A percentile compares a stretch with the other conserved stretches of the same genome.
Conservation (phyloP, 2,888 invertebrate genomes). For the Erebia ligea region DNA sequence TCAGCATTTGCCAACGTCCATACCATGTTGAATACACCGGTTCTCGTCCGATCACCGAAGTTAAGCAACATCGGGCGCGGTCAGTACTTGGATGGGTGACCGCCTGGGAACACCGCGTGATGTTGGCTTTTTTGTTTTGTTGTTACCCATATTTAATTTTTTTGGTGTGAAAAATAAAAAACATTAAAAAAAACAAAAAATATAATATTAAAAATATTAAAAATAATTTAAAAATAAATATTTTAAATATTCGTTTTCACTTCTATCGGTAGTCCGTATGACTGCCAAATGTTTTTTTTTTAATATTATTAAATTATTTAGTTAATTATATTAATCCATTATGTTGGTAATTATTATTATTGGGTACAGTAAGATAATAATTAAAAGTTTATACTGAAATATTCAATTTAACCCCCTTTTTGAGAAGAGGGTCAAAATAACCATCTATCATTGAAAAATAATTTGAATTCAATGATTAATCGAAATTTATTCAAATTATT, state of each 20-base stretch:
- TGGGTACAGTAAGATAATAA: not conserved
- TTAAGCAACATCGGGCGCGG: conserved; percentile 59
- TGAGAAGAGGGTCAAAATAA: not conserved
- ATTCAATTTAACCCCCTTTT: not conserved
- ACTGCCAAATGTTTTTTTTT: no score
- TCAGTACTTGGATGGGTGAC: conserved; percentile 64
- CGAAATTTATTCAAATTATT: not conserved
- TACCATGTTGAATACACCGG: conserved; percentile 57
- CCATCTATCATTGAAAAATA: conserved; percentile 12
- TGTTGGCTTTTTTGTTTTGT: conserved; percentile 53
- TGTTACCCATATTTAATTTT: no score
- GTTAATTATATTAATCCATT: no score
- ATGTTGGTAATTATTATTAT: no score
- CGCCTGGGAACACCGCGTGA: conserved; percentile 62
- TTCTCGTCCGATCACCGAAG: conserved; percentile 62
- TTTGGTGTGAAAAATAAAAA: no score
- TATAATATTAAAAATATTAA: no score
- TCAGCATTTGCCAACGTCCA: conserved; percentile 50
- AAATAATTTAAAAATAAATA: no score
- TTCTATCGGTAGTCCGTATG: no score
- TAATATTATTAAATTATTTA: no score
- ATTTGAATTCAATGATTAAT: not conserved
- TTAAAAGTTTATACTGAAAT: not conserved
- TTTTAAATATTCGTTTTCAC: no score
- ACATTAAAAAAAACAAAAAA: no score